phyloP scores from a whole-genome alignment of 2,888 invertebrate genomes.

The Chrysolina americana region DNA sequence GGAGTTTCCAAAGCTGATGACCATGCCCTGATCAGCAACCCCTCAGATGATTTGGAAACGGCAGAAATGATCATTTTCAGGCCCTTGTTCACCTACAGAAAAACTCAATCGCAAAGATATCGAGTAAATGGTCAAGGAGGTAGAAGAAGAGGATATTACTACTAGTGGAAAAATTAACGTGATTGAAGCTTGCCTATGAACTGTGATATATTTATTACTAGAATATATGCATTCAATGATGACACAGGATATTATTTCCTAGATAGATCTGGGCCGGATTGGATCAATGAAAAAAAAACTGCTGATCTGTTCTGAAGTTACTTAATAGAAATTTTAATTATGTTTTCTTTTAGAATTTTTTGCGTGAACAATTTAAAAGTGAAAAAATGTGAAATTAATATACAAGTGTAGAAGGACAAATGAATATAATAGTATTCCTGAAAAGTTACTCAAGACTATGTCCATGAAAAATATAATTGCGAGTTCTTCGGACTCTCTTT shows the following conservation, averaged over 20 bases:
- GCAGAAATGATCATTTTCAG: slow-evolving; percentile 50
- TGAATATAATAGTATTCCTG: no score
- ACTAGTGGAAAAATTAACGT: neutral
- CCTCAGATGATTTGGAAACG: slow-evolving; percentile 44
- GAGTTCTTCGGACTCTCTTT: no score
- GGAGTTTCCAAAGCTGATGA: neutral
- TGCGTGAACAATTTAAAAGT: no score
- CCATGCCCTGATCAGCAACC: neutral
- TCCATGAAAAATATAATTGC: no score
- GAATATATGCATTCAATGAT: neutral
- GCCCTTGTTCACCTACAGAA: slow-evolving; percentile 50
- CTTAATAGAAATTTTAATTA: no score
- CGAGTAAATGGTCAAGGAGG: neutral
- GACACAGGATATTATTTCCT: neutral
- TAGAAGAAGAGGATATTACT: slow-evolving; percentile 5
- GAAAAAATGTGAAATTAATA: no score
- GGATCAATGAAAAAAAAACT: no score
- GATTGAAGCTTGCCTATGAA: neutral
- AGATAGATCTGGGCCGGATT: no score
- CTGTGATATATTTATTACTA: slow-evolving; percentile 10
- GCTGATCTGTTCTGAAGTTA: no score
- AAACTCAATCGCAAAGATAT: slow-evolving; percentile 39
- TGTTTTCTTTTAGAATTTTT: no score
- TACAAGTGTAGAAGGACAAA: no score
- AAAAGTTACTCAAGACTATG: no score